Evolutionary conservation across 2,113 vertebrate species (phyloP).

Genomic region (Hyaena hyaena): DNA sequence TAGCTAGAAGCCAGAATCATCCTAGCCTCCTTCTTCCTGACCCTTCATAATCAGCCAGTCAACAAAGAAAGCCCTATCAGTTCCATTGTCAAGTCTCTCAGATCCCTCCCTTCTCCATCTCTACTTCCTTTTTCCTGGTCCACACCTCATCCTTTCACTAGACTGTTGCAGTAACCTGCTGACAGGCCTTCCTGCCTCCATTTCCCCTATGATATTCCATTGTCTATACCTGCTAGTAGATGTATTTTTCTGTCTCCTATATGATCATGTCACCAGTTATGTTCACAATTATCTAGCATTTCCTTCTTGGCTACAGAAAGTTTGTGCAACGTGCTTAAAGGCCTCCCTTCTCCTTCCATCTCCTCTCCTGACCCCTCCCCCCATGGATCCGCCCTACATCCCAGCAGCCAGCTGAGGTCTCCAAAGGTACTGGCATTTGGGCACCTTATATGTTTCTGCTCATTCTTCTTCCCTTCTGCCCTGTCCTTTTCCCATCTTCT

Average conservation of each 20-base stretch:
- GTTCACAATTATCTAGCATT: not conserved
- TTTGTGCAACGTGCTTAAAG: not conserved
- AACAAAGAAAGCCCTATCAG: not conserved
- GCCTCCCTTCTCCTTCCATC: not conserved
- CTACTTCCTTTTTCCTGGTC: not conserved
- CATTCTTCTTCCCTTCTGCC: not conserved
- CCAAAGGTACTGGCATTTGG: not conserved
- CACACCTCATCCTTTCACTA: not conserved
- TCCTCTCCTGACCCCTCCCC: not conserved
- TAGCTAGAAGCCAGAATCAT: not conserved
- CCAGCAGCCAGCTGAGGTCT: not conserved
- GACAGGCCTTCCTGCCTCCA: not conserved
- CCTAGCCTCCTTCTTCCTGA: not conserved
- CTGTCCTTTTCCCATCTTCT: not conserved
- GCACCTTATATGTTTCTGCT: not conserved
- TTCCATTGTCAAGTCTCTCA: not conserved
- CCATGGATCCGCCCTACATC: not conserved
- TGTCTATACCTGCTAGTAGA: not conserved
- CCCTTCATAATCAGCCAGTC: not conserved
- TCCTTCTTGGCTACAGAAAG: constrained; percentile 1
- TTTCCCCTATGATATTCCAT: not conserved
- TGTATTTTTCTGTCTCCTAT: not conserved
- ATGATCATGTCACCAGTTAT: not conserved
- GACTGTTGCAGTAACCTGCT: not conserved
- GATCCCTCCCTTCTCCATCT: not conserved